Percentiles rank a stretch among this genome's conserved stretches.
These are phyloP conservation scores for Dolichallabes microphthalmus DNA, from an alignment of 2,113 vertebrate species.

Conservation along the genomic window DNA sequence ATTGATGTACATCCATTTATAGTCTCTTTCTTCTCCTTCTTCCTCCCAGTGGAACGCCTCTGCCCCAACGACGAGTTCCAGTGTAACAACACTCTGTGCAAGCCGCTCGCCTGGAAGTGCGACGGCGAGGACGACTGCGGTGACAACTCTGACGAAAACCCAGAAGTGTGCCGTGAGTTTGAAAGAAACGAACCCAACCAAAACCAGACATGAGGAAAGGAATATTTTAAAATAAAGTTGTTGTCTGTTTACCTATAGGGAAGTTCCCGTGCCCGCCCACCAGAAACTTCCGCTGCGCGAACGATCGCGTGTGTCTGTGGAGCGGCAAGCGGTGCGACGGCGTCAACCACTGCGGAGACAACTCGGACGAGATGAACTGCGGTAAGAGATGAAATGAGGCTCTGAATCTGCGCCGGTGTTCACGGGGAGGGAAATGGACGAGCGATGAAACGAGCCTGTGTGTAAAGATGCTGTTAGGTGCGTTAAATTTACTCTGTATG, in stretches of 20 bases:
- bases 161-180: constrained; percentile 86
- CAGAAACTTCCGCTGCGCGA: constrained; percentile 91
- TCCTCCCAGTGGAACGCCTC: constrained; percentile 73
- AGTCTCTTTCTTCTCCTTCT: not conserved
- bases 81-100: constrained; percentile 96
- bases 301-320: constrained; percentile 90
- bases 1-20: not conserved
- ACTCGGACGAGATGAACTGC: constrained; percentile 87
- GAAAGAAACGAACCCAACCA: not conserved
- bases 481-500: not conserved
- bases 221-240: too few species aligned
- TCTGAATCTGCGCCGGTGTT: not conserved
- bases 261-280: constrained; percentile 91
- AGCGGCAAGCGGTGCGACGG: constrained; percentile 86
- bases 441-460: not conserved
- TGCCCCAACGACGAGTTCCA: constrained; percentile 93
- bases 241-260: constrained; percentile 64
- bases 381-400: constrained; percentile 63
- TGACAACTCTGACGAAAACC: constrained; percentile 93
- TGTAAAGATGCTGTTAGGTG: not conserved
- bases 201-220: not conserved
- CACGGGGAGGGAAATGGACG: not conserved
- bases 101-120: constrained; percentile 92
- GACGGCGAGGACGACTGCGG: constrained; percentile 95
- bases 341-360: constrained; percentile 89